Evolutionary conservation across 2,797 vertebrate species (phyloP).

Genomic region (Pyrocephalus nanus): DNA sequence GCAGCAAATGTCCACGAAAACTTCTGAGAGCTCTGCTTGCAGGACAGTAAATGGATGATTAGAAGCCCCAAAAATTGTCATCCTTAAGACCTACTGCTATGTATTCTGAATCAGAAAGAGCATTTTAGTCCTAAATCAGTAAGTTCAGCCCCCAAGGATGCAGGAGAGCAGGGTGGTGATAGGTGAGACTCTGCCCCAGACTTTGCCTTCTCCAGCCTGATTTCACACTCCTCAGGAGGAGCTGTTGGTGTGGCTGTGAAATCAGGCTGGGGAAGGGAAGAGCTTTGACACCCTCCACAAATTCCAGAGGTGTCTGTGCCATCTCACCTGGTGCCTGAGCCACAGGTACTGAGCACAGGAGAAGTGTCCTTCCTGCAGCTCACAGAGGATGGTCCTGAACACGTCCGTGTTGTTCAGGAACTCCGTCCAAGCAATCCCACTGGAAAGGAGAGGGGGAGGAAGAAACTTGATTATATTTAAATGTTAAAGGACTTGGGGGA

Average conservation of each 20-base stretch:
- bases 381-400: slow-evolving; percentile 81
- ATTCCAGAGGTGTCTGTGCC: background rate
- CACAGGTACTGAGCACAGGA: slow-evolving; percentile 90
- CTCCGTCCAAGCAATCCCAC: slow-evolving; percentile 91
- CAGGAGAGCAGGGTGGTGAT: background rate
- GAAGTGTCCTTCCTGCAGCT: slow-evolving; percentile 85
- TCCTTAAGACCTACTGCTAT: background rate
- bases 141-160: background rate
- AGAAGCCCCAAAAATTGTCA: background rate
- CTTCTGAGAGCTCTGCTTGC: background rate
- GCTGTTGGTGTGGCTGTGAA: background rate
- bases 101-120: background rate
- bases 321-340: slow-evolving; percentile 89
- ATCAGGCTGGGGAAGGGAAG: background rate
- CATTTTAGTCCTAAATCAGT: background rate
- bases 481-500: background rate
- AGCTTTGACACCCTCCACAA: background rate
- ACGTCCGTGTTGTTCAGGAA: slow-evolving; percentile 89
- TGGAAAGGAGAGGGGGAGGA: slow-evolving; percentile 33
- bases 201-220: no score
- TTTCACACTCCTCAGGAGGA: background rate
- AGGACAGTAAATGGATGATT: background rate
- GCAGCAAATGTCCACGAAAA: background rate
- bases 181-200: background rate
- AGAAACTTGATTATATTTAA: background rate